Percentiles rank a stretch among this genome's conserved stretches.
These are phyloP conservation scores for Drosophila leontia DNA, from an alignment of 1,140 invertebrate genomes.

Conservation along the genomic window DNA sequence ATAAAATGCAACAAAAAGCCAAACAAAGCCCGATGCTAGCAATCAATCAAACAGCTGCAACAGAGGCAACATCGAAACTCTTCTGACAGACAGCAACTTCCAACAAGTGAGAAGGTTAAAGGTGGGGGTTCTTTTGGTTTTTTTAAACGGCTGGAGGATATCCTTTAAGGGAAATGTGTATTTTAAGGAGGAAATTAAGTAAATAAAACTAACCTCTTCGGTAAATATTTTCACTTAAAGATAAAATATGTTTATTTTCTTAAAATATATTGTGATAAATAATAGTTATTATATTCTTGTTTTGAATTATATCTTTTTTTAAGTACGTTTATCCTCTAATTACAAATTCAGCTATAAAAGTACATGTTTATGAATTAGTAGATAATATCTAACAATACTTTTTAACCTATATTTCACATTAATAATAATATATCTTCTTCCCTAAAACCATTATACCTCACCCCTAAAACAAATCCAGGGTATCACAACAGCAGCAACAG, in stretches of 20 bases:
- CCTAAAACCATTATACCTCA: neutral
- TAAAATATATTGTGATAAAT: too few species aligned
- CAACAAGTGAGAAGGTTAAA: constrained; percentile 30
- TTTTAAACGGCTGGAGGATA: neutral
- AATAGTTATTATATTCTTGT: too few species aligned
- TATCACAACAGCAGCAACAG: constrained; percentile 60
- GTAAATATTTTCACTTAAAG: too few species aligned
- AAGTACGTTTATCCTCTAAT: accelerated
- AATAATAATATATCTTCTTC: neutral
- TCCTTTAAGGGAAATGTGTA: neutral
- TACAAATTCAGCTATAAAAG: neutral
- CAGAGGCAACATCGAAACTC: constrained; percentile 61
- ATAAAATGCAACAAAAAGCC: constrained; percentile 27
- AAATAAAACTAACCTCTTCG: too few species aligned
- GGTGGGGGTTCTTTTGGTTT: neutral
- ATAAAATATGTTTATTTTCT: too few species aligned
- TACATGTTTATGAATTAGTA: neutral
- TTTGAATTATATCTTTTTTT: too few species aligned
- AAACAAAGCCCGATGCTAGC: constrained; percentile 68
- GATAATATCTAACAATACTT: neutral
- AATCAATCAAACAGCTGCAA: constrained; percentile 84
- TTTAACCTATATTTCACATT: neutral
- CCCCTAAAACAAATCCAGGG: neutral
- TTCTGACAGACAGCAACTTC: constrained; percentile 72
- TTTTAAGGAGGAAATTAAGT: too few species aligned